These are phyloP conservation scores for Manduca sexta DNA, from an alignment of 1,140 invertebrate species.

Conservation along the genomic window DNA sequence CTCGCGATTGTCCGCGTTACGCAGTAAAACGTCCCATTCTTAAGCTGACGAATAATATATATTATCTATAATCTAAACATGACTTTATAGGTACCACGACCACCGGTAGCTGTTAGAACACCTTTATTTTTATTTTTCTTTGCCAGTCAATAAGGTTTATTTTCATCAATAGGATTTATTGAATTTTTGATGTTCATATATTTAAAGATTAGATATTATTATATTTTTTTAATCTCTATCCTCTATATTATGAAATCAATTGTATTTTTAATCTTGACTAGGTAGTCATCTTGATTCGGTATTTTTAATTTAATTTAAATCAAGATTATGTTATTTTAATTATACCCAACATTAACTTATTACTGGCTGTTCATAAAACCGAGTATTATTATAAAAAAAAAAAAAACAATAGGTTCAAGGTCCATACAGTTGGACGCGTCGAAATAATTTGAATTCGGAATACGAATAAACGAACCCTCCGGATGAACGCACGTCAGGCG, in stretches of 20 bases:
- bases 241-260: no score
- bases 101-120: not conserved
- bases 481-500: constrained; percentile 42
- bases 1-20: constrained; percentile 66
- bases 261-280: no score
- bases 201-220: no score
- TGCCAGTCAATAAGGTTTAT: constrained; percentile 1
- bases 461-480: constrained; percentile 35
- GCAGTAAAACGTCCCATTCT: constrained; percentile 61
- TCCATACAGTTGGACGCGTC: not conserved
- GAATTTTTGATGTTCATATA: no score
- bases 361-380: no score
- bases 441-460: constrained; percentile 19
- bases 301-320: no score
- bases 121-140: not conserved
- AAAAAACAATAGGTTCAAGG: no score
- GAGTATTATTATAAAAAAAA: no score
- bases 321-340: no score
- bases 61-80: constrained; percentile 55
- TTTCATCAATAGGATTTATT: not conserved
- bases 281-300: no score
- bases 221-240: no score
- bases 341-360: no score
- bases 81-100: constrained; percentile 24
- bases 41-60: constrained; percentile 47